Evolutionary conservation across 2,797 vertebrate species (phyloP), one percentile per base, ranked within the genome.

Genomic region (Ptychadena robeensis): DNA sequence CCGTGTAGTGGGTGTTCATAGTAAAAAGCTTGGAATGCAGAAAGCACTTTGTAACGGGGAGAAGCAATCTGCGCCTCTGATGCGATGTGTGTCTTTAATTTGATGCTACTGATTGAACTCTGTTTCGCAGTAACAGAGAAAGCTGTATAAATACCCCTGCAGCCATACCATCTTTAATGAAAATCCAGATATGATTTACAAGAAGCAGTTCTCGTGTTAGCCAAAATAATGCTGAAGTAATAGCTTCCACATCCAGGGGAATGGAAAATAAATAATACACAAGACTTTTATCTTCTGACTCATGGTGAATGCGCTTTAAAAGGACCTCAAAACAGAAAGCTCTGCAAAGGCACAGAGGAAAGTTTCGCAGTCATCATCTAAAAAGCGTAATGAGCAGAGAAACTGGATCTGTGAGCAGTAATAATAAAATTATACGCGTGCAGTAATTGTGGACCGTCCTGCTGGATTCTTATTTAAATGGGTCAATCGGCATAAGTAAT

Each of bases 161-260:
- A 73, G 75, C 82, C 38, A 83, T 79, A 61, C 69, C 15, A 79
- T 83, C 69, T 83, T 83, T 79, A 73, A 83, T 83, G 75, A 83
- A 83, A 83, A 79, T 69, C 38, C 34, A 79, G 82, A 79, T 83
- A 83, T 83, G 81, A 83, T 83, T 83, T 83, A 83, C 82, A 79
- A 73, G 69, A 78, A 67, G 63, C 63, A 65, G 68, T 38, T 67
- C 37, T 35, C 31, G 15, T 79, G 68, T 83, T 82, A 82, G 65
- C 73, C 75, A 83, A 79, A 83, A 73, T 73, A 83, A 79, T 67
- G 63, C 69, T 73, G 48, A 79, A 83, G 75, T 83, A 78, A 83
- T 83, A 83, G 69, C 75, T 83, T 83, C 69, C 82, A 79, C 37
- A 79, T 73, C 75, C 82, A 73, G 40, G 68, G 74, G 68, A 78